Base-by-base conservation (phyloP, 2,888 invertebrate genomes). In the Timandra comae region DNA sequence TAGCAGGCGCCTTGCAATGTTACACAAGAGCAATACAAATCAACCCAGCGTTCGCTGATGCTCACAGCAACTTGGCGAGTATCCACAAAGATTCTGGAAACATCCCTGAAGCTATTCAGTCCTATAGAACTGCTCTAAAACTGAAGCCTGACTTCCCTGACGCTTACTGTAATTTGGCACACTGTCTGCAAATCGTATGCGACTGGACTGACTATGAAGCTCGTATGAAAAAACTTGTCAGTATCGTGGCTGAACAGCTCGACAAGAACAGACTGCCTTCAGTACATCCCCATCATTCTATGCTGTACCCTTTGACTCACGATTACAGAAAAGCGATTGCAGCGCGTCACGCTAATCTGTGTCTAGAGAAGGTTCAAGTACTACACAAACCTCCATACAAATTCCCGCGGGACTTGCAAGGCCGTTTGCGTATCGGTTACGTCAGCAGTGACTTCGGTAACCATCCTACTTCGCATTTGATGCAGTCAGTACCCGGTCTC, bases 71-170 rank as follows among this genome's bases (percentile, higher is more conserved):
- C 77, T 89, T 99, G 57, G 99, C 99, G 23, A 98, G 98, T 56
- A 99, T 99, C 57, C 99, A 99, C 74, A 99, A 99, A 85, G 99
- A 99, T 77, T 97, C 97, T 23, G 99, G 99, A 31, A 98, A 98
- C 81, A 98, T 99, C 69, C 98, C 98, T 4, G 99, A 99, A 85
- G 99, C 99, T 1, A 99, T 99, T 56, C 94, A 95, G 63, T 97
- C 97, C 1, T 99, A 99, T 78, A 90, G 96, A 59, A 99, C 98
- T 1, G 99, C 99, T 7, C 86, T 99, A 41, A 98, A 99, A 70
- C 81, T 99, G 49, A 99, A 99, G 74, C 98, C 99, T 1, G 98
- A 99, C 69, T 99, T 99, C 75, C 99, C 99, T 0, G 99, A 99
- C 79, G 99, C 99, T 0, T 99, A 98, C 71, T 99, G 99, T 80